phyloP scores from a whole-genome alignment of 2,797 vertebrate species.

The Sebastes taczanowskii region DNA sequence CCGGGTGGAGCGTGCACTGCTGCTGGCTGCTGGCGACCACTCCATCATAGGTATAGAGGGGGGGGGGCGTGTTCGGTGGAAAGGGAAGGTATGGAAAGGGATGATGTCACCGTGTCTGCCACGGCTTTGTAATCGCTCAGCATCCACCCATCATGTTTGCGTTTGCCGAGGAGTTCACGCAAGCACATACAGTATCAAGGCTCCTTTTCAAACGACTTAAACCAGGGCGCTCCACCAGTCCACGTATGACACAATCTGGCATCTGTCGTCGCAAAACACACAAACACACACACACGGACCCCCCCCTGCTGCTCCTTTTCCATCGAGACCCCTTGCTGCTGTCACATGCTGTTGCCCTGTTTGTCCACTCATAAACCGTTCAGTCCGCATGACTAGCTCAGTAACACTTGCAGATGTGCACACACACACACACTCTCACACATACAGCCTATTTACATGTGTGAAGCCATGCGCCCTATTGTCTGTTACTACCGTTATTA shows the following conservation, averaged over 20 bases:
- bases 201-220: background rate
- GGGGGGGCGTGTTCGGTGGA: conserved; percentile 64
- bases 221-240: background rate
- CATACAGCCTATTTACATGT: conserved; percentile 18
- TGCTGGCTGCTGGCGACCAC: conserved; percentile 12
- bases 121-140: conserved; percentile 65
- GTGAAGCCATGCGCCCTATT: conserved; percentile 51
- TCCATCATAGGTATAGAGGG: conserved; percentile 62
- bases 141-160: conserved; percentile 40
- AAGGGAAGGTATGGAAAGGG: conserved; percentile 72
- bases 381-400: conserved; percentile 28
- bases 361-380: conserved; percentile 36
- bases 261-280: background rate
- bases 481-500: conserved; percentile 40
- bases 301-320: background rate
- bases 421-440: background rate
- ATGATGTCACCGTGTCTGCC: conserved; percentile 83
- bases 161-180: background rate
- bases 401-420: conserved; percentile 4
- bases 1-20: conserved; percentile 22
- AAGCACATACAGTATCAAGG: background rate
- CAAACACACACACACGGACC: background rate
- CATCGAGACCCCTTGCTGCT: conserved; percentile 9
- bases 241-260: background rate
- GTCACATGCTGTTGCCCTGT: conserved; percentile 44